phyloP scores from a whole-genome alignment of 2,113 vertebrate genomes.

The Chaetodon trifascialis region DNA sequence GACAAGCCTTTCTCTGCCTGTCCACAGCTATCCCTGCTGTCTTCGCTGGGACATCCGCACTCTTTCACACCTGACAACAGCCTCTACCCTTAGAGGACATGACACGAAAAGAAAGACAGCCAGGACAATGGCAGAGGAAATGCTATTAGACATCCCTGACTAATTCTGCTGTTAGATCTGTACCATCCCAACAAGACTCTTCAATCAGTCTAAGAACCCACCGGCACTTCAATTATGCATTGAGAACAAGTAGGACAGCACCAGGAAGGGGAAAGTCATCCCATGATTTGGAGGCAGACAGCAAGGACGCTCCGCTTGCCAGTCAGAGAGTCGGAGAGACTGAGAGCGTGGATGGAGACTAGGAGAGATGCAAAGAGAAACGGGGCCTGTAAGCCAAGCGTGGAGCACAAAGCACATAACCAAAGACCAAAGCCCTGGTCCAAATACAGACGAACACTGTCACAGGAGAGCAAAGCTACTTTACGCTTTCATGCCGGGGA shows the following conservation, averaged over 20 bases:
- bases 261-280: conserved; percentile 44
- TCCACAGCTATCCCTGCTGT: conserved; percentile 45
- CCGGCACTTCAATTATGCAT: conserved; percentile 77
- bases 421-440: conserved; percentile 47
- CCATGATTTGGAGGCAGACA: conserved; percentile 41
- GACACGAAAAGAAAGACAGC: conserved; percentile 13
- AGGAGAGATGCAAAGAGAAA: conserved; percentile 21
- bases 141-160: conserved; percentile 57
- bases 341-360: too few relatives aligned
- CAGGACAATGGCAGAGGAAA: conserved; percentile 30
- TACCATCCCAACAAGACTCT: conserved; percentile 68
- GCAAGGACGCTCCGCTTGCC: conserved; percentile 30
- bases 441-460: conserved; percentile 48
- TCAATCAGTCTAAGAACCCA: conserved; percentile 69
- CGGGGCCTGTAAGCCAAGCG: conserved; percentile 24
- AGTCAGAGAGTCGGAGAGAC: conserved; percentile 25
- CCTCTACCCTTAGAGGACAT: conserved; percentile 26
- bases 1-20: conserved; percentile 61
- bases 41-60: conserved; percentile 45
- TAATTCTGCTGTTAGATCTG: conserved; percentile 68
- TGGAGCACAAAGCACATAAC: conserved; percentile 46
- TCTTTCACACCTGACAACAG: conserved; percentile 67
- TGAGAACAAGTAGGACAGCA: conserved; percentile 62
- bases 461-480: conserved; percentile 59
- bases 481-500: conserved; percentile 49